These are phyloP conservation scores for Himalopsyche tibetana DNA, from an alignment of 2,888 invertebrate genomes.

Conservation along the genomic window DNA sequence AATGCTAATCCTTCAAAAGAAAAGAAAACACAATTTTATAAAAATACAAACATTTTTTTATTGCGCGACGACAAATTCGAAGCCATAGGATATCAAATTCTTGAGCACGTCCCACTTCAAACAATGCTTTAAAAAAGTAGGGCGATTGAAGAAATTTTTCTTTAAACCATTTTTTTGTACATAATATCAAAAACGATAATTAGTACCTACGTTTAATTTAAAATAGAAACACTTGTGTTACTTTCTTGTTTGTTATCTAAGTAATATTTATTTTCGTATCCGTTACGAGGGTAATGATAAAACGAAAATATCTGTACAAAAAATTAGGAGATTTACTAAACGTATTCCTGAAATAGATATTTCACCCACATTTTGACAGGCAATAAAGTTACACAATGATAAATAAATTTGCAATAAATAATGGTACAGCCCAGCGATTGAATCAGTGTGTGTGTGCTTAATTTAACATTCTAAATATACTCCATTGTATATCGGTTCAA, in stretches of 20 bases:
- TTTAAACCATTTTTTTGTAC: too few relatives aligned
- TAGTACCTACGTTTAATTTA: too few relatives aligned
- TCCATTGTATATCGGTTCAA: not conserved
- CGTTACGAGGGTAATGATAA: too few relatives aligned
- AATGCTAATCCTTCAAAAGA: not conserved
- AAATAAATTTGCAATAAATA: constrained; percentile 3
- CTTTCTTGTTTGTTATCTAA: too few relatives aligned
- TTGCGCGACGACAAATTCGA: not conserved
- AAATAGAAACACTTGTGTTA: too few relatives aligned
- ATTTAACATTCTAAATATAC: constrained; percentile 6
- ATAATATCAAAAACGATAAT: too few relatives aligned
- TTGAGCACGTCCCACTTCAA: not conserved
- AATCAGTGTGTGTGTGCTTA: not conserved
- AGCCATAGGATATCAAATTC: constrained; percentile 17
- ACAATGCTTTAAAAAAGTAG: not conserved
- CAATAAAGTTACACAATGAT: not conserved
- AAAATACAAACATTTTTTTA: not conserved
- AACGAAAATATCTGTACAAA: too few relatives aligned
- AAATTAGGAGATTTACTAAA: too few relatives aligned
- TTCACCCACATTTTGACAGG: not conserved
- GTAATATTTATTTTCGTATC: too few relatives aligned
- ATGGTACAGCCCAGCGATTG: constrained; percentile 3
- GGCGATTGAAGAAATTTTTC: too few relatives aligned
- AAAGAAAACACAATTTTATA: not conserved
- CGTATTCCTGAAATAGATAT: too few relatives aligned